Base-by-base conservation (phyloP, 2,888 invertebrate genomes). In the Ophonus ardosiacus region DNA sequence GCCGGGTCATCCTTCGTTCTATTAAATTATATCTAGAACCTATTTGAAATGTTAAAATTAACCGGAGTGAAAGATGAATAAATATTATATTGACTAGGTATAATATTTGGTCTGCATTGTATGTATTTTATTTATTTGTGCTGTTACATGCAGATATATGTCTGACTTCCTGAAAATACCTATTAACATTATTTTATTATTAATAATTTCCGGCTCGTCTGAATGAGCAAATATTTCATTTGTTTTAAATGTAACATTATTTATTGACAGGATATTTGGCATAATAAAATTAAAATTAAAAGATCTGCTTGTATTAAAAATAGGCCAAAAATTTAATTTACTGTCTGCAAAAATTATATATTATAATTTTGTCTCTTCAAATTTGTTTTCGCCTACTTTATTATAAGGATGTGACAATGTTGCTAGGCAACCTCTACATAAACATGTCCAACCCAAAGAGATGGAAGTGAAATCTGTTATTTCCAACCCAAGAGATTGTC, bases 101-200 rank as follows among this genome's bases (percentile, higher is more conserved):
- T n/a, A 56, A 56, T 10, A 56, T 56, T 56, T 56, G 13, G n/a
- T n/a, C n/a, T 0, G n/a, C n/a, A 5, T n/a, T 10, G n/a, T 56
- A 56, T 56, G 10, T 10, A 56, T 56, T 56, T 56, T 56, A 56
- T 56, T 56, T 56, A 56, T 5, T 10, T 56, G 56, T 56, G 56
- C 56, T 56, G 56, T 56, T 56, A 56, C n/a, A 56, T 56, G 13
- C 59, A 59, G 59, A 59, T 59, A 59, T 59, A 59, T 59, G 6
- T 0, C n/a, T 59, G 59, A 59, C 59, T 59, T 59, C 59, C 59
- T 10, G 59, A 7, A 59, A 59, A 17, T 59, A 59, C 7, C 59
- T 59, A 17, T 59, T 59, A 59, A 59, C 59, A 59, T 59, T 59
- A 59, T 59, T 59, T 59, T 59, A 59, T 59, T 59, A 59, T 59